Conservation (phyloP, 2,888 invertebrate species). For the Erebia ligea region DNA sequence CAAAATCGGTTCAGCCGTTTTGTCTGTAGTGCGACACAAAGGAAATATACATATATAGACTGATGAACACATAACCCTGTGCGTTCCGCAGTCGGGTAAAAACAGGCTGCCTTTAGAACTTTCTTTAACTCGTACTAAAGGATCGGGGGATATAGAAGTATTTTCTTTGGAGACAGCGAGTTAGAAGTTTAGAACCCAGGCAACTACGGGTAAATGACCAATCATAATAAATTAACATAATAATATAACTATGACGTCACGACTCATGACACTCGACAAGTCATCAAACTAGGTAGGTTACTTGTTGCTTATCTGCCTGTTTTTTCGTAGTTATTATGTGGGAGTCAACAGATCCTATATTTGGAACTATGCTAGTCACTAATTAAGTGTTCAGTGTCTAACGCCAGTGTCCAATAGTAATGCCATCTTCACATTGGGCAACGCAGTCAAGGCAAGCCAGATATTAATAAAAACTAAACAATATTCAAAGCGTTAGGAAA, state of each 20-base stretch:
- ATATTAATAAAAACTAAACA: conserved; percentile 71
- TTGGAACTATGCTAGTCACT: conserved; percentile 48
- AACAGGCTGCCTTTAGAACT: too few relatives aligned
- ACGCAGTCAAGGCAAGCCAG: conserved; percentile 72
- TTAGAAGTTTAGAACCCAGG: background rate
- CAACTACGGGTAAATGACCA: background rate
- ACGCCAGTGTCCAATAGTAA: conserved; percentile 55
- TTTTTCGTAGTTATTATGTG: background rate
- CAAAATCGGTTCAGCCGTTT: too few relatives aligned
- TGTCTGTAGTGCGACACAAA: too few relatives aligned
- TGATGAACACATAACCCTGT: too few relatives aligned
- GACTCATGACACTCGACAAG: background rate
- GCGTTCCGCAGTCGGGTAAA: too few relatives aligned
- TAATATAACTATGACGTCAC: background rate
- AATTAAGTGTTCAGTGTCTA: conserved; percentile 57
- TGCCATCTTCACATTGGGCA: conserved; percentile 70
- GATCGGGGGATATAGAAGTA: too few relatives aligned
- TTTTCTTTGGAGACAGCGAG: background rate
- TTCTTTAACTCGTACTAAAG: too few relatives aligned
- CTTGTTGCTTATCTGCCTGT: background rate
- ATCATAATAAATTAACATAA: background rate
- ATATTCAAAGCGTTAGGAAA: conserved; percentile 67
- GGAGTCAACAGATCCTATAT: conserved; percentile 14
- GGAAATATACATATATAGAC: too few relatives aligned
- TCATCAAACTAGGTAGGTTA: background rate